Evolutionary conservation across 2,888 invertebrate genomes (phyloP).

Genomic region (Calameuta pallipes): DNA sequence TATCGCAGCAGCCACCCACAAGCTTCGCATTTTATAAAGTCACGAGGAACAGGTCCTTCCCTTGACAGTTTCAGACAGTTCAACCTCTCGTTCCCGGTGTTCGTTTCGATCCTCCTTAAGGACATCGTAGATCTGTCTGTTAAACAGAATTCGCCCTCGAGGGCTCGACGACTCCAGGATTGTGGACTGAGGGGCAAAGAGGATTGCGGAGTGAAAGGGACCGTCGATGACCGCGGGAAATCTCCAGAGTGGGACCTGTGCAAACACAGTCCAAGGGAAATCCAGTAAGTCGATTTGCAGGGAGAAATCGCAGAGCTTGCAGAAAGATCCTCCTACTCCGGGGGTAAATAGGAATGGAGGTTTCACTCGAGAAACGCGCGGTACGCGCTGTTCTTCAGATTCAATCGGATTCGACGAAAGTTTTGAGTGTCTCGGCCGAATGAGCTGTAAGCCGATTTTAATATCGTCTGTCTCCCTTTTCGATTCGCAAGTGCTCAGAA

Average conservation of each 20-base stretch:
- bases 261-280: constrained; percentile 4
- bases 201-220: constrained; percentile 1
- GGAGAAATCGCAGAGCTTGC: constrained; percentile 43
- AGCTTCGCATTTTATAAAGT: neutral
- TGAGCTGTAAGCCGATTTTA: constrained; percentile 57
- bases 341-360: neutral
- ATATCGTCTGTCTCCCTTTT: constrained; percentile 35
- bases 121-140: neutral
- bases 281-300: constrained; percentile 35
- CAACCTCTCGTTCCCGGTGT: neutral
- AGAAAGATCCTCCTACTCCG: constrained; percentile 32
- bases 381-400: constrained; percentile 13
- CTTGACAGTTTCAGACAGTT: neutral
- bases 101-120: neutral
- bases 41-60: neutral
- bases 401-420: constrained; percentile 3
- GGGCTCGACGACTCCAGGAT: neutral
- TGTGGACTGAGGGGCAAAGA: neutral
- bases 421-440: constrained; percentile 32
- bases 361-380: neutral
- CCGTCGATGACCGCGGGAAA: neutral
- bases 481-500: neutral
- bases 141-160: neutral
- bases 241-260: neutral
- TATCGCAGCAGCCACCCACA: neutral